Evolutionary conservation across 1,140 invertebrate genomes (phyloP).

Genomic region (Drosophila pseudoananassae): DNA sequence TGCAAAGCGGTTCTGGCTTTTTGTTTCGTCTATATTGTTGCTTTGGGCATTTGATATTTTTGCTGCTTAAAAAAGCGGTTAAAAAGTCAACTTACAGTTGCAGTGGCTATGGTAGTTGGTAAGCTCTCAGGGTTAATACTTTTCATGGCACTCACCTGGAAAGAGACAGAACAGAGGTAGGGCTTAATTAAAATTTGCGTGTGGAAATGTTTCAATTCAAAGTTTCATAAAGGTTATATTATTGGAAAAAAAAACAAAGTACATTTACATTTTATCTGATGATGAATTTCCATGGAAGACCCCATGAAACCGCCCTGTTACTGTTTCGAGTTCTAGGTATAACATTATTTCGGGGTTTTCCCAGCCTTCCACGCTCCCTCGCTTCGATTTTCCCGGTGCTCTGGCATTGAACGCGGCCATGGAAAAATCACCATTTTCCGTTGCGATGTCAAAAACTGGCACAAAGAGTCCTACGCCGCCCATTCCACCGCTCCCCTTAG

Average conservation of each 20-base stretch:
- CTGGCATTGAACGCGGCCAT: conserved; percentile 54
- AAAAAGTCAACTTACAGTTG: conserved; percentile 63
- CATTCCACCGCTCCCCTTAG: background rate
- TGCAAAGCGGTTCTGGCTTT: conserved; percentile 19
- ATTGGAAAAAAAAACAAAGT: background rate
- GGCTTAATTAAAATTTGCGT: conserved; percentile 45
- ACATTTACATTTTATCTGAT: background rate
- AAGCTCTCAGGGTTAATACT: conserved; percentile 7
- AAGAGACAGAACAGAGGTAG: conserved; percentile 20
- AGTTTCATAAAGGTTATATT: background rate
- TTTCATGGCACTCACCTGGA: conserved; percentile 61
- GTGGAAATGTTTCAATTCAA: conserved; percentile 4
- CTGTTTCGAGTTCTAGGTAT: conserved; percentile 20
- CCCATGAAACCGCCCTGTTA: background rate
- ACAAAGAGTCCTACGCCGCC: conserved; percentile 7
- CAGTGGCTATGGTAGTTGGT: background rate
- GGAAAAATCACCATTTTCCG: background rate
- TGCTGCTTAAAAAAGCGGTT: conserved; percentile 7
- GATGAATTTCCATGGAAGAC: conserved; percentile 1
- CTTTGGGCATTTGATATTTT: conserved; percentile 39
- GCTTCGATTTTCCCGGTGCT: conserved; percentile 10
- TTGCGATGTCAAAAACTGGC: conserved; percentile 57
- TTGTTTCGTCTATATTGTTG: conserved; percentile 36
- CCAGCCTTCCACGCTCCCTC: background rate
- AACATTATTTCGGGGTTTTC: background rate